These are phyloP conservation scores for Platichthys stellatus DNA, from an alignment of 2,113 vertebrate genomes.

Conservation along the genomic window DNA sequence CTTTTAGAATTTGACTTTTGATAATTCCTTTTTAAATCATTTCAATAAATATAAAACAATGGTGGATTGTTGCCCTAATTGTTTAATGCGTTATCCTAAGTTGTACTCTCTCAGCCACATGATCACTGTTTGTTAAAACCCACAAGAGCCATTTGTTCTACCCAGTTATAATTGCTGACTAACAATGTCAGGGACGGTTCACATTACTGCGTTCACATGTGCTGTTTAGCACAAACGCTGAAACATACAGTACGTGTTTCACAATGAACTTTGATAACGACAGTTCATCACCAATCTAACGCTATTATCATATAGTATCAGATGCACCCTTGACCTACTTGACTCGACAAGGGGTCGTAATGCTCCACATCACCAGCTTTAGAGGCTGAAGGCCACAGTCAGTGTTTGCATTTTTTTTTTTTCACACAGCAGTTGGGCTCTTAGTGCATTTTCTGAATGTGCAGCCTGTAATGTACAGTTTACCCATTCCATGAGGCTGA, in stretches of 20 bases:
- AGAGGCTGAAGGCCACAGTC: conserved; percentile 10
- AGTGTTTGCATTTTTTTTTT: background rate
- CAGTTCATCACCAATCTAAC: background rate
- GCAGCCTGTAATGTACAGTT: background rate
- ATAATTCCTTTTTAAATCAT: too few species aligned
- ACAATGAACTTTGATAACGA: background rate
- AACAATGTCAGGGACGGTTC: background rate
- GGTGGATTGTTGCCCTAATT: too few species aligned
- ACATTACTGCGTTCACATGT: background rate
- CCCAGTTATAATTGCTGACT: too few species aligned
- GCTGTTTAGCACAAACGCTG: background rate
- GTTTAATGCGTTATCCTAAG: too few species aligned
- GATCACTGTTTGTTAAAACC: too few species aligned
- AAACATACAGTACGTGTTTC: background rate
- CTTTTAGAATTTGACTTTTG: too few species aligned
- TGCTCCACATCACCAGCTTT: conserved; percentile 1
- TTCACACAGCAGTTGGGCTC: background rate
- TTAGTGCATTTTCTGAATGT: background rate
- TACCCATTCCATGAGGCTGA: background rate
- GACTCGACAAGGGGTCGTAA: conserved; percentile 26
- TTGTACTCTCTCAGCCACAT: too few species aligned
- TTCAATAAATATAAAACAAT: too few species aligned
- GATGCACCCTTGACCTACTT: conserved; percentile 3
- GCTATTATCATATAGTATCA: background rate
- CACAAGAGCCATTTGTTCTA: too few species aligned